phyloP scores from a whole-genome alignment of 2,888 invertebrate species.

The Meteorus cinctellus region DNA sequence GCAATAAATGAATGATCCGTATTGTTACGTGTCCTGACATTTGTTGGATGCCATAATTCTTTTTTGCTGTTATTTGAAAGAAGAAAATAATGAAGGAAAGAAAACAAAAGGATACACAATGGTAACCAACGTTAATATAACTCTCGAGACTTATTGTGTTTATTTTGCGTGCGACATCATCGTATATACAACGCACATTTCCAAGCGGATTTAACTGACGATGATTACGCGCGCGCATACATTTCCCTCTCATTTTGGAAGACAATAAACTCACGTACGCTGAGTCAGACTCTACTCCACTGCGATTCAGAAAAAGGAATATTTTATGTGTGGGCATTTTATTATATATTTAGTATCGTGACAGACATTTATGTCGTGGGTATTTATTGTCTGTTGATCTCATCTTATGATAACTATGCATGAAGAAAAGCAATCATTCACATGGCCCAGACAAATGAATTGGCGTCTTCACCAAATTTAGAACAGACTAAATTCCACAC shows the following conservation, averaged over 20 bases:
- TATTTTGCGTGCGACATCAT: slow-evolving; percentile 23
- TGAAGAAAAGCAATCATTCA: neutral
- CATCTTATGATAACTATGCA: neutral
- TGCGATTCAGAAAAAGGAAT: slow-evolving; percentile 15
- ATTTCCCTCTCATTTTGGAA: slow-evolving; percentile 53
- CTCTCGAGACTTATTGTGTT: slow-evolving; percentile 26
- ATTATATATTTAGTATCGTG: neutral
- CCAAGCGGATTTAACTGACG: slow-evolving; percentile 23
- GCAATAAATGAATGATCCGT: slow-evolving; percentile 12
- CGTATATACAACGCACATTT: slow-evolving; percentile 21
- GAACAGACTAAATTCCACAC: slow-evolving; percentile 4
- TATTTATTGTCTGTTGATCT: neutral
- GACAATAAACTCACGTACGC: slow-evolving; percentile 52
- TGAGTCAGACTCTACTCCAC: slow-evolving; percentile 47
- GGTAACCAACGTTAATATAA: slow-evolving; percentile 17
- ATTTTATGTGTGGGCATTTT: slow-evolving; percentile 31
- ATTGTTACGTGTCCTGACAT: neutral
- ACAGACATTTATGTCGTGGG: neutral
- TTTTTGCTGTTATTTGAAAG: neutral
- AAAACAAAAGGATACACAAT: neutral
- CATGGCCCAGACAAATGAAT: slow-evolving; percentile 14
- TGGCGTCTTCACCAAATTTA: neutral
- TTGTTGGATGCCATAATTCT: neutral
- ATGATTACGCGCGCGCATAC: slow-evolving; percentile 36
- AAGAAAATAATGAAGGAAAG: neutral